Evolutionary conservation across 2,888 invertebrate species (phyloP).

Genomic region (Agrilus biguttatus): DNA sequence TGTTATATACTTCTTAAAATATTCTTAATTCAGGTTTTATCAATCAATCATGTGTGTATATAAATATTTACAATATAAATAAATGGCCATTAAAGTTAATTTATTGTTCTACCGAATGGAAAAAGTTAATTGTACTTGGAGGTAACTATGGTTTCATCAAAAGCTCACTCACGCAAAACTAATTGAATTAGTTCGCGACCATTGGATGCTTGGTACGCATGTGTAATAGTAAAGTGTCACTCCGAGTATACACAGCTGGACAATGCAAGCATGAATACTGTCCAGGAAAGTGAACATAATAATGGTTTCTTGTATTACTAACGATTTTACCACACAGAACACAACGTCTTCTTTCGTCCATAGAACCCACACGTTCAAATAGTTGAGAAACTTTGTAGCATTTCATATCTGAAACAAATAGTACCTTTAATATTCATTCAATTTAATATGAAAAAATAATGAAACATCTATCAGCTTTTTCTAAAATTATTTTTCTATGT

Average conservation of each 20-base stretch:
- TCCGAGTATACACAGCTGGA: constrained; percentile 43
- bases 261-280: constrained; percentile 42
- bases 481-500: background rate
- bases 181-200: constrained; percentile 24
- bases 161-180: constrained; percentile 3
- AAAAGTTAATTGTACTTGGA: constrained; percentile 1
- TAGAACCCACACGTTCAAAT: constrained; percentile 41
- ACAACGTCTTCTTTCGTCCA: constrained; percentile 42
- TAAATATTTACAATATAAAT: too few relatives aligned
- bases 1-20: too few relatives aligned
- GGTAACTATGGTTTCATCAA: constrained; percentile 1
- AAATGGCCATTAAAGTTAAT: background rate
- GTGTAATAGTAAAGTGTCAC: constrained; percentile 42
- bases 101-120: background rate
- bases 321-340: constrained; percentile 46
- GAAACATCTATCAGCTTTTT: background rate
- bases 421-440: too few relatives aligned
- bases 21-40: too few relatives aligned
- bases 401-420: constrained; percentile 38
- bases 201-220: constrained; percentile 41
- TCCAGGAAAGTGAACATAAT: constrained; percentile 45
- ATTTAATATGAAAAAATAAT: background rate
- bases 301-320: constrained; percentile 45
- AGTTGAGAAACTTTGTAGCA: constrained; percentile 40
- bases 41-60: too few relatives aligned